Conservation (phyloP, 1,140 invertebrate genomes). For the Conus ventricosus region DNA sequence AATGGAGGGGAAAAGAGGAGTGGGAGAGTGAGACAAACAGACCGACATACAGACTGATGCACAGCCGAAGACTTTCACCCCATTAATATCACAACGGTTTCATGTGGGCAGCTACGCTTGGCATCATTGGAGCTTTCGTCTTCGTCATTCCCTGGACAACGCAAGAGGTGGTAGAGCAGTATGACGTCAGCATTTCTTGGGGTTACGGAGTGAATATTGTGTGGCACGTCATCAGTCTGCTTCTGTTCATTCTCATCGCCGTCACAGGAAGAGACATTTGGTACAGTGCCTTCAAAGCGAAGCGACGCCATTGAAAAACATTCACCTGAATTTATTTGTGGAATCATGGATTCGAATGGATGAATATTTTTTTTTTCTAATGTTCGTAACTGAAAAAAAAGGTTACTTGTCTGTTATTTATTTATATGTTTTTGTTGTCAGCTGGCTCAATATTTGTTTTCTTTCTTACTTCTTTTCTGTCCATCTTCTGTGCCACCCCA, state of each 20-base stretch:
- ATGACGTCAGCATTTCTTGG: slow-evolving; percentile 24
- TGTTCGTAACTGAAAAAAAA: no score
- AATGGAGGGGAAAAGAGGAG: no score
- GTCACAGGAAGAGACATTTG: neutral
- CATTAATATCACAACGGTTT: no score
- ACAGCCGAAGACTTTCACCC: no score
- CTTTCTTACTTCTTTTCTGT: no score
- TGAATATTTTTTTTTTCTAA: no score
- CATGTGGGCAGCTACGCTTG: neutral
- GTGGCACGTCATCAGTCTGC: slow-evolving; percentile 12
- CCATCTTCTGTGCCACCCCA: no score
- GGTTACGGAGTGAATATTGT: neutral
- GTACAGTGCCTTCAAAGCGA: neutral
- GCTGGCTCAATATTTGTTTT: neutral
- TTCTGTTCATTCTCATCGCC: neutral
- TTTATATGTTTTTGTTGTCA: no score
- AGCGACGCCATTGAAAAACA: neutral
- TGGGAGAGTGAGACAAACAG: no score
- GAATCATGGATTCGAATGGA: no score
- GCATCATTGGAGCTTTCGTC: neutral
- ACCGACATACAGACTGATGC: no score
- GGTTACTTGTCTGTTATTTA: no score
- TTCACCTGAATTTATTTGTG: neutral
- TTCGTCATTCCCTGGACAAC: neutral
- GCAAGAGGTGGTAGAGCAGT: neutral